Base-by-base conservation (phyloP, 2,797 vertebrate genomes). In the Sylvia borin region DNA sequence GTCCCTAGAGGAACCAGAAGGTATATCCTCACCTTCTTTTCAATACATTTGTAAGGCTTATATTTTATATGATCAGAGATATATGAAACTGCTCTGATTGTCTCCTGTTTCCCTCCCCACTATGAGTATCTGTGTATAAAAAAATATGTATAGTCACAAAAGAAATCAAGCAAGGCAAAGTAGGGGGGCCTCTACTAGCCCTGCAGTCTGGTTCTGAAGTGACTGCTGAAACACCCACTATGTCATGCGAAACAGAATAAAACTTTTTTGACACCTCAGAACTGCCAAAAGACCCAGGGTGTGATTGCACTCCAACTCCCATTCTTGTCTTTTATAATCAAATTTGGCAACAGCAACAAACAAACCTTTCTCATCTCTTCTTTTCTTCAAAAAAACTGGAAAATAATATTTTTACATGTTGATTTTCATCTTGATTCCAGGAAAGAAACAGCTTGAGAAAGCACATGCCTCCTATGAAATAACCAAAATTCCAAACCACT, bases 381-480 rank as follows among this genome's bases (percentile, higher is more conserved):
- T 60, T n/a, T 55, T 79, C 64, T 88, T 86, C 47, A 85, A 80
- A 78, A 78, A 91, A 66, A 9, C 45, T 71, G 34, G 61, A 91
- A 91, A 89, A 21, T n/a, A 18, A 11, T 47, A 73, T 73, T 74
- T 76, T 76, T n/a, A 14, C 14, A 15, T 79, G 36, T 88, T 95
- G 77, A 73, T 79, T 95, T 80, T 93, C 54, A 54, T 95, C 67
- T 93, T 82, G 42, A 75, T 88, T 96, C 67, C 72, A 93, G 83
- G 67, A 77, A 92, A 71, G 64, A 90, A 92, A 85, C 70, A 95
- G 92, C 85, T 87, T 93, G 91, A 87, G 80, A 80, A 93, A 87
- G 73, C 85, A 93, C 78, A 84, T 75, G 93, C 45, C 72, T 94
- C 78, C 83, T 14, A 2, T 85, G 64, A 92, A 92, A 95, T 73